A percentile compares a stretch with the other conserved stretches of the same genome.
Conservation (phyloP, 1,140 invertebrate species). For the Ceratosolen fusciceps region DNA sequence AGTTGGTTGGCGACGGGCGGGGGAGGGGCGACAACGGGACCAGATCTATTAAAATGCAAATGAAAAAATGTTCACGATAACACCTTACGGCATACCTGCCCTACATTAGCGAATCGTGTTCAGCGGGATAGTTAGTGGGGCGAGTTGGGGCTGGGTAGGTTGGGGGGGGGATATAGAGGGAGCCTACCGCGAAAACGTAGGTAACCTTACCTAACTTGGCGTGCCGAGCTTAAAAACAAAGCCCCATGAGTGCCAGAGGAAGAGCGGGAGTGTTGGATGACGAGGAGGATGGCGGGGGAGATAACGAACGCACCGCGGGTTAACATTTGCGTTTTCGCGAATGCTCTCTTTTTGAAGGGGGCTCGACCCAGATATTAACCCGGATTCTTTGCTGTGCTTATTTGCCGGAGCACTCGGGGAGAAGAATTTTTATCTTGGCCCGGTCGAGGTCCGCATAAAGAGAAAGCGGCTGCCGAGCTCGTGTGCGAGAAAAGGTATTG, state of each 20-base stretch:
- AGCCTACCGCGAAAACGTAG: neutral
- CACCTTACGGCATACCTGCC: constrained; percentile 4
- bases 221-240: neutral
- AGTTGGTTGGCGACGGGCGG: too few species aligned
- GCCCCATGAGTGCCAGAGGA: too few species aligned
- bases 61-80: constrained; percentile 27
- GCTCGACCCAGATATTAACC: constrained; percentile 44
- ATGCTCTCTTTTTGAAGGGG: constrained; percentile 32
- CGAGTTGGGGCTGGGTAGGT: too few species aligned
- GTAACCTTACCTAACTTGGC: constrained; percentile 9
- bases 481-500: neutral
- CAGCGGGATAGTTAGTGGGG: too few species aligned
- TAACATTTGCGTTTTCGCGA: constrained; percentile 41
- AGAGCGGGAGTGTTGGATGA: too few species aligned
- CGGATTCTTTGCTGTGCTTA: constrained; percentile 29
- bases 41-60: constrained; percentile 26
- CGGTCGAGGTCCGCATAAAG: neutral
- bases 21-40: neutral
- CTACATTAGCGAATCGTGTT: neutral
- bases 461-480: neutral
- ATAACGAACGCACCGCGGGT: constrained; percentile 6
- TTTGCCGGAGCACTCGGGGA: constrained; percentile 29
- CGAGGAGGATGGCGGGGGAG: too few species aligned
- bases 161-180: too few species aligned
- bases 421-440: constrained; percentile 39